Conservation (phyloP, 2,797 vertebrate genomes). For the Gambusia yucatana region DNA sequence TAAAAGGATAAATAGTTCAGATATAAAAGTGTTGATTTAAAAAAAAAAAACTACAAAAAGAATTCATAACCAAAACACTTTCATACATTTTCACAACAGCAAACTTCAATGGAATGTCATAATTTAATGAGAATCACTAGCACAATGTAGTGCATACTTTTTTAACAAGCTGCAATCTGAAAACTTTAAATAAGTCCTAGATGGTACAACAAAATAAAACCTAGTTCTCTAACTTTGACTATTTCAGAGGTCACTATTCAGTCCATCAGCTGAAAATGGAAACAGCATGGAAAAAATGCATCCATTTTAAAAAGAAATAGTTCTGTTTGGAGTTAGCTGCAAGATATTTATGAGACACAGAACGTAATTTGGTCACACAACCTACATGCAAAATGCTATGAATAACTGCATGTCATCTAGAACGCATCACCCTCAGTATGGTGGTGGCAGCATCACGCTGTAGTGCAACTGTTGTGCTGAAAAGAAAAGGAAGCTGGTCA, state of each 20-base stretch:
- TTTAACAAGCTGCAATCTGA: not conserved
- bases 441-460: not conserved
- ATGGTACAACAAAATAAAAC: not conserved
- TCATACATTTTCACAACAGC: not conserved
- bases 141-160: not conserved
- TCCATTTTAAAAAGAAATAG: not conserved
- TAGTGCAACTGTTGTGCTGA: not conserved
- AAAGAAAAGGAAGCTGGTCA: not conserved
- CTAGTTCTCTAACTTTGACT: not conserved
- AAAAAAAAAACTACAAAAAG: not conserved
- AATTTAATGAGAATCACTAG: not conserved
- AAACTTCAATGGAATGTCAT: not conserved
- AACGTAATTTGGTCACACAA: not conserved
- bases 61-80: not conserved
- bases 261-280: not conserved
- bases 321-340: not conserved
- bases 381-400: not conserved
- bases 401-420: not conserved
- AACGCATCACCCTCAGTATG: not conserved
- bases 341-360: not conserved
- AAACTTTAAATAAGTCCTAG: not conserved
- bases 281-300: not conserved
- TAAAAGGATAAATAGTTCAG: conserved; percentile 39
- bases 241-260: not conserved
- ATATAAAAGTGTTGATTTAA: conserved; percentile 19